Evolutionary conservation across 2,797 vertebrate species (phyloP).

Genomic region (Otolemur crassicaudatus): DNA sequence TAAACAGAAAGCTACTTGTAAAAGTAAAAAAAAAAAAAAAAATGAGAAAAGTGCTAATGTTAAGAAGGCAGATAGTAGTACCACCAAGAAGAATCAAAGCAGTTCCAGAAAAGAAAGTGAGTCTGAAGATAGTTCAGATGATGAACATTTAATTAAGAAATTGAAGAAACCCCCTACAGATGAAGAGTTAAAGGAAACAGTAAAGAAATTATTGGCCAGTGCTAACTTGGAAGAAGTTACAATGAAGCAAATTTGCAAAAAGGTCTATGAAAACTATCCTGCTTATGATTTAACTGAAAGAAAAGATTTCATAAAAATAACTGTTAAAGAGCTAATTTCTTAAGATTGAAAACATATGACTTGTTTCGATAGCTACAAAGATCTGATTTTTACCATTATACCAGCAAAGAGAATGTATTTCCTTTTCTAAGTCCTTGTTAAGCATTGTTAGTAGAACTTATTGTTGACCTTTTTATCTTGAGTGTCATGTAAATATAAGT

Average conservation of each 20-base stretch:
- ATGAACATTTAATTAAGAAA: conserved; percentile 96
- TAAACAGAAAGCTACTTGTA: conserved; percentile 85
- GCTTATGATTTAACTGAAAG: no score
- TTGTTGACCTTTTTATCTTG: conserved; percentile 83
- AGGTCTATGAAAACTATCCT: conserved; percentile 84
- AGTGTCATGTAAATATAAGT: conserved; percentile 87
- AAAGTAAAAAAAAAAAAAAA: conserved; percentile 89
- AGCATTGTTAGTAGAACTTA: conserved; percentile 83
- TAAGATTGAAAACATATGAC: conserved; percentile 84
- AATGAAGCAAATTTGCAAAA: conserved; percentile 98
- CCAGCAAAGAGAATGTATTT: conserved; percentile 90
- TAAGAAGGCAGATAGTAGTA: conserved; percentile 98
- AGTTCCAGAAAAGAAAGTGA: conserved; percentile 92
- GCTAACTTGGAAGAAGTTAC: conserved; percentile 97
- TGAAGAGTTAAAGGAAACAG: conserved; percentile 93
- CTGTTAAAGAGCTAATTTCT: conserved; percentile 87
- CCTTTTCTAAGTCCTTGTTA: conserved; percentile 84
- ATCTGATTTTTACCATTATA: conserved; percentile 89
- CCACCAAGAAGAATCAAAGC: conserved; percentile 91
- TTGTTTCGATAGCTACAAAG: conserved; percentile 85
- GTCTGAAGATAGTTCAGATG: conserved; percentile 94
- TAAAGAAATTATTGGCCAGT: conserved; percentile 93
- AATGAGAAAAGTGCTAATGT: conserved; percentile 91
- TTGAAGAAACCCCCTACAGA: conserved; percentile 94
- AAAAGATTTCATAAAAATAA: no score